Evolutionary conservation across 2,797 vertebrate species (phyloP), one percentile per base, ranked within the genome.

Genomic region (Diplodus sargus): DNA sequence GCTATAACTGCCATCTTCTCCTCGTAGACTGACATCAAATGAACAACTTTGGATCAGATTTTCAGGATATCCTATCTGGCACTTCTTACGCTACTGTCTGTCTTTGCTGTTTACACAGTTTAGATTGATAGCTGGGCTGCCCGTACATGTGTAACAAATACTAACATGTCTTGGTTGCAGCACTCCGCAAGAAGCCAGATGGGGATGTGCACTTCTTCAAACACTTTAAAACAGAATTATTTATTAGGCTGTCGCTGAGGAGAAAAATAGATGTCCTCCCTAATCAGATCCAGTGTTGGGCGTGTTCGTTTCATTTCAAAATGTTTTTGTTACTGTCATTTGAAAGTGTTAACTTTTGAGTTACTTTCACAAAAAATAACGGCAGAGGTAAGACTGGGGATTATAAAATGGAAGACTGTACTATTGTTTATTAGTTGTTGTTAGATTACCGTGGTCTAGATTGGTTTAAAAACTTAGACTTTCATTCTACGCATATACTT

Each of bases 201-300:
- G 23, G 62, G 18, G 42, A 45, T 25, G 18, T 45, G 30, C 23
- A 59, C 49, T 47, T 52, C 18, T 49, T 61, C 15, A 58, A 76
- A 62, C 39, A 64, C 52, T n/a, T 53, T 59, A 20, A 58, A 53
- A 81, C 22, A 43, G 49, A 60, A 74, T 75, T 52, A 78, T 47
- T 39, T 57, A 79, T 57, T 15, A 42, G 57, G 3, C 17, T 45
- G 47, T 70, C n/a, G 54, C 53, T 74, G 66, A 61, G 60, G 15
- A 69, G 22, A 8, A 64, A 25, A 75, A 57, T 60, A 45, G 17
- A 82, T 47, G 17, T 47, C 13, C 30, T 14, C 42, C 53, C 47
- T 51, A 13, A 43, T 49, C 28, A 54, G 0, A 56, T 39, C 56
- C 34, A 34, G 34, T 34, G 34, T 34, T 34, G 34, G 34, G 34